Evolutionary conservation across 1,140 invertebrate genomes (phyloP), one percentile per base, ranked within the genome.

Genomic region (Laupala kohalensis): DNA sequence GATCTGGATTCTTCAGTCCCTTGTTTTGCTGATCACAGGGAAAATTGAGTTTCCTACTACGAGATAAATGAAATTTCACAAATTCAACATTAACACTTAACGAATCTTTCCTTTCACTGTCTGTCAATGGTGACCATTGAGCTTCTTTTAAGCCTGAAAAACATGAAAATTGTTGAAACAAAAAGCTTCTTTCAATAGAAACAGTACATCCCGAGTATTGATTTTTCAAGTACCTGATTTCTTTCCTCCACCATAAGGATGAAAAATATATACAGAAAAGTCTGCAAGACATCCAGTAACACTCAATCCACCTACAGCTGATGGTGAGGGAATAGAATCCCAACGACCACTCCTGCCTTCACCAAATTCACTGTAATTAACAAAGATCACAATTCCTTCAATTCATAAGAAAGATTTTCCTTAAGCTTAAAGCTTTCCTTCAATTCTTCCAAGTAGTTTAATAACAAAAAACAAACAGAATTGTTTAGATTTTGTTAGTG

Each of bases 261-360:
- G 96, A 83, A 98, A 98, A 74, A 99, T 96, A 80, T 96, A 97
- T 1, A 99, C 89, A 1, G 95, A 97, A 80, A 99, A 99, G 80
- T 98, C 95, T 0, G 94, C 93, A 69, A 99, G 82, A 77, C 93
- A 96, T 4, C 94, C 95, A 0, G 95, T 98, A 0, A 98, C 93
- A 79, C 94, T 97, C 0, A 96, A 81, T 5, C 94, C 94, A 53
- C 94, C 94, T 72, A 91, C 89, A 0, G 89, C 89, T 5, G 89
- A 86, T 5, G 86, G 67, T 29, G 67, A 68, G 12, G 67, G 28
- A 23, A 27, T 29, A 27, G 29, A 23, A 23, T 68, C 67, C n/a
- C 27, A 68, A 23, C 69, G 25, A 1, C 63, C 26, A 3, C 23
- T 25, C n/a, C 69, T 77, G 74, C 83, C 84, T 79, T 87, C 81